phyloP scores from a whole-genome alignment of 2,888 invertebrate genomes.

The Drosophila melanosoma region DNA sequence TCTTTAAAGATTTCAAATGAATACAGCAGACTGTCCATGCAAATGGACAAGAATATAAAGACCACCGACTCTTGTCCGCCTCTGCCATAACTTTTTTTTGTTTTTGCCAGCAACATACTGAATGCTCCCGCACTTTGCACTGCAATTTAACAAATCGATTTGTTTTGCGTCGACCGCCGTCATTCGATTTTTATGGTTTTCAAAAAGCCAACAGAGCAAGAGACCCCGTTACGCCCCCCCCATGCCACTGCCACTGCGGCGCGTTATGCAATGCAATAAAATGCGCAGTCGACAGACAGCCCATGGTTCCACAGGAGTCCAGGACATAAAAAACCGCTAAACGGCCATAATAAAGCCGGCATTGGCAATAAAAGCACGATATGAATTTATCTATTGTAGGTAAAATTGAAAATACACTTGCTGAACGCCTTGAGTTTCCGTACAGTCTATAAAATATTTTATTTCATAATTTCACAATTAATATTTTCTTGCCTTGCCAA shows the following conservation, averaged over 20 bases:
- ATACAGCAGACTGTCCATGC: background rate
- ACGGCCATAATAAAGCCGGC: slow-evolving; percentile 78
- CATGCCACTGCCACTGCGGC: background rate
- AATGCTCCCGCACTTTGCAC: slow-evolving; percentile 67
- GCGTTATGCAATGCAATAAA: slow-evolving; percentile 66
- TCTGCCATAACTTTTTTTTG: background rate
- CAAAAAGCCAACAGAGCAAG: slow-evolving; percentile 74
- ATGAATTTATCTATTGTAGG: slow-evolving; percentile 42
- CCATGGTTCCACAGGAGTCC: slow-evolving; percentile 53
- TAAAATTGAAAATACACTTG: slow-evolving; percentile 38
- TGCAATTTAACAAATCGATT: slow-evolving; percentile 82
- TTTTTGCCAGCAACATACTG: background rate
- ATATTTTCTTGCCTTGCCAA: background rate
- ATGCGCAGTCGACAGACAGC: slow-evolving; percentile 63
- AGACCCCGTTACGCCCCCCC: slow-evolving; percentile 53
- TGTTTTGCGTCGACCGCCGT: slow-evolving; percentile 60
- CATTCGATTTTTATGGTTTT: slow-evolving; percentile 79
- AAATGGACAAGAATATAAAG: slow-evolving; percentile 31
- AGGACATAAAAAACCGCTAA: slow-evolving; percentile 76
- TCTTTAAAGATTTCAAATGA: background rate
- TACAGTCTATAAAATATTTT: background rate
- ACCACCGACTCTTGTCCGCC: slow-evolving; percentile 5
- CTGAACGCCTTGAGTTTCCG: background rate
- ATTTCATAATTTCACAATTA: background rate
- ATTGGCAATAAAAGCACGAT: slow-evolving; percentile 58